phyloP scores from a whole-genome alignment of 2,113 vertebrate species.

The Planiliza haematocheilus region DNA sequence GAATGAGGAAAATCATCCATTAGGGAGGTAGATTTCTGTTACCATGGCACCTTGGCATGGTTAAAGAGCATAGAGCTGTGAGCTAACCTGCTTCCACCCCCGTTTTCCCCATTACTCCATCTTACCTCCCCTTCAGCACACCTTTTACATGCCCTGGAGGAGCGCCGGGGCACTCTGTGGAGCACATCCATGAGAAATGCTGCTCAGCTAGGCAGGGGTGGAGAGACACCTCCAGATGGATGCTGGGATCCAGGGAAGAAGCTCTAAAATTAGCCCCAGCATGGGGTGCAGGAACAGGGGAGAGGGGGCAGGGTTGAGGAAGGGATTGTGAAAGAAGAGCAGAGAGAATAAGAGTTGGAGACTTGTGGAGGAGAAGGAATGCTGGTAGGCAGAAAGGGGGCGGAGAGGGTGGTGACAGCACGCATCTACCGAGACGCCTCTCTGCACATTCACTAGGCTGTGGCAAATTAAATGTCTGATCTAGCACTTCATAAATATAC shows the following conservation, averaged over 20 bases:
- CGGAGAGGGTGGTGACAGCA: conserved; percentile 72
- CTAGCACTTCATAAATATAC: conserved; percentile 75
- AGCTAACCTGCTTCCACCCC: conserved; percentile 36
- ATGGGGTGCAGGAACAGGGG: conserved; percentile 57
- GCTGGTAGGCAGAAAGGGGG: conserved; percentile 53
- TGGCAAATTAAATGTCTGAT: conserved; percentile 79
- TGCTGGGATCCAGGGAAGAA: conserved; percentile 67
- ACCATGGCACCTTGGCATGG: conserved; percentile 74
- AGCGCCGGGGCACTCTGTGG: conserved; percentile 53
- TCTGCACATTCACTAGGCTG: conserved; percentile 78
- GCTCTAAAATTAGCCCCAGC: conserved; percentile 77
- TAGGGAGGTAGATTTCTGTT: conserved; percentile 67
- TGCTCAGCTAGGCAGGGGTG: conserved; percentile 59
- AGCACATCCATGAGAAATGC: conserved; percentile 65
- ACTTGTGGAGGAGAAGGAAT: conserved; percentile 55
- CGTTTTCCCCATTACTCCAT: conserved; percentile 28
- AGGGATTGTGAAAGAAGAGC: conserved; percentile 47
- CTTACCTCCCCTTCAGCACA: conserved; percentile 52
- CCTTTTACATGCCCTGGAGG: conserved; percentile 69
- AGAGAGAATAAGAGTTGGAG: conserved; percentile 50
- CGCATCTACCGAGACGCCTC: conserved; percentile 72
- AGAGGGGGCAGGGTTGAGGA: conserved; percentile 35
- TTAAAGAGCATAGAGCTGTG: conserved; percentile 61
- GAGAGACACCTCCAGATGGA: conserved; percentile 74
- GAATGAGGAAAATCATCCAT: conserved; percentile 55